Evolutionary conservation across 2,113 vertebrate genomes (phyloP).

Genomic region (Tachysurus fulvidraco): DNA sequence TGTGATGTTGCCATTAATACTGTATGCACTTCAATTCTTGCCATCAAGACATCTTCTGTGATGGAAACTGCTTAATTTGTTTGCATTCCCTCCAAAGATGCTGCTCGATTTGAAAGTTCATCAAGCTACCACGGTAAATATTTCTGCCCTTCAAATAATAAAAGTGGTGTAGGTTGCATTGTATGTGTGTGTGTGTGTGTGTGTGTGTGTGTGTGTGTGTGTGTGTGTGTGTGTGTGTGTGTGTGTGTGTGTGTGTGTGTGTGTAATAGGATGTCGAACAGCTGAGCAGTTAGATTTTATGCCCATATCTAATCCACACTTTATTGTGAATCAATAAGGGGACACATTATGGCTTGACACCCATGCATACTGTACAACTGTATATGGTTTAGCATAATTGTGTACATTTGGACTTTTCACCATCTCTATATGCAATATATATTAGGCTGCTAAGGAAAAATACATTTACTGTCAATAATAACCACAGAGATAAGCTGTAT

Average conservation of each 20-base stretch:
- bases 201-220: too few relatives aligned
- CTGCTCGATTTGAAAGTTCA: not conserved
- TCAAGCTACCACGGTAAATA: not conserved
- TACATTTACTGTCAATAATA: not conserved
- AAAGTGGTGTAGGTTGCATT: not conserved
- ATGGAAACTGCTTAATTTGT: not conserved
- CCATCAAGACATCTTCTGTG: not conserved
- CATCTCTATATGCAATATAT: not conserved
- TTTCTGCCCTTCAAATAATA: not conserved
- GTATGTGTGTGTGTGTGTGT: too few relatives aligned
- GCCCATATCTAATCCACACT: not conserved
- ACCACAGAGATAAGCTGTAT: not conserved
- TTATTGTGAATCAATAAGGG: not conserved
- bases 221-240: too few relatives aligned
- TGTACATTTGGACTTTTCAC: not conserved
- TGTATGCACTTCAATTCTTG: not conserved
- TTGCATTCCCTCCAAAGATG: not conserved
- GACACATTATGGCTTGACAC: too few relatives aligned
- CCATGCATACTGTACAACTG: not conserved
- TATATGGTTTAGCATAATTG: not conserved
- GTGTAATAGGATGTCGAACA: not conserved
- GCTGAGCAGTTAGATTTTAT: not conserved
- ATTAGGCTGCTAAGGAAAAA: not conserved
- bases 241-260: too few relatives aligned
- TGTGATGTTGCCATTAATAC: not conserved